Conservation (phyloP, 2,797 vertebrate species). For the Betta splendens region DNA sequence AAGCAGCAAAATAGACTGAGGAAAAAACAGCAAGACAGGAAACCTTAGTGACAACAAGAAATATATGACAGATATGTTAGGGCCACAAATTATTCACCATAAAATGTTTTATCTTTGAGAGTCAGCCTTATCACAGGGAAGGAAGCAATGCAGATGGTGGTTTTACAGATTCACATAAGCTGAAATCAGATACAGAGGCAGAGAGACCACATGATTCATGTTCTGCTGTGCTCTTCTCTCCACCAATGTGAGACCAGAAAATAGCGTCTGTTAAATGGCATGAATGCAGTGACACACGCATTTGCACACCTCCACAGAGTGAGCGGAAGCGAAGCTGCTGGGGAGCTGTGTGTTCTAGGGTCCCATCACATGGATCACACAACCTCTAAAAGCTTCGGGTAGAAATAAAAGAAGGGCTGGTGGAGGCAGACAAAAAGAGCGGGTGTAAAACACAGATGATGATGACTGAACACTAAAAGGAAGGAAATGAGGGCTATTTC, state of each 20-base stretch:
- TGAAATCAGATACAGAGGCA: slow-evolving; percentile 35
- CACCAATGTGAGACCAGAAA: slow-evolving; percentile 18
- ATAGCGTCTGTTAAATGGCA: slow-evolving; percentile 16
- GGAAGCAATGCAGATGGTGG: slow-evolving; percentile 35
- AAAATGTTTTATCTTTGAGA: not conserved
- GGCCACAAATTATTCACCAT: slow-evolving; percentile 1
- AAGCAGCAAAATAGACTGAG: slow-evolving; percentile 92
- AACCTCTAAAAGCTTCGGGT: slow-evolving; percentile 62
- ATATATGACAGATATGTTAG: not conserved
- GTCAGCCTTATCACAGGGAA: slow-evolving; percentile 22
- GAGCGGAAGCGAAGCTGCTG: slow-evolving; percentile 40
- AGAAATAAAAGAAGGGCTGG: slow-evolving; percentile 39
- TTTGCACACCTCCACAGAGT: slow-evolving; percentile 45
- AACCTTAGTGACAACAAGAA: slow-evolving; percentile 1
- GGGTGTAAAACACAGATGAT: slow-evolving; percentile 40
- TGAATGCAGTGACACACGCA: slow-evolving; percentile 42
- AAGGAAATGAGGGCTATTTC: slow-evolving; percentile 33
- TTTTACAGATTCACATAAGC: slow-evolving; percentile 41
- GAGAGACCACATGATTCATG: slow-evolving; percentile 18
- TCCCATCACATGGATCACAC: slow-evolving; percentile 71
- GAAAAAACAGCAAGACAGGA: not conserved
- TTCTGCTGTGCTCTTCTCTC: slow-evolving; percentile 8
- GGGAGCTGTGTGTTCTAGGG: slow-evolving; percentile 38
- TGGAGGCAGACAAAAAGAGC: slow-evolving; percentile 29
- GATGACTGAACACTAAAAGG: slow-evolving; percentile 33